These are phyloP conservation scores for Heliothis subflexa DNA, from an alignment of 1,140 invertebrate species.

Conservation along the genomic window DNA sequence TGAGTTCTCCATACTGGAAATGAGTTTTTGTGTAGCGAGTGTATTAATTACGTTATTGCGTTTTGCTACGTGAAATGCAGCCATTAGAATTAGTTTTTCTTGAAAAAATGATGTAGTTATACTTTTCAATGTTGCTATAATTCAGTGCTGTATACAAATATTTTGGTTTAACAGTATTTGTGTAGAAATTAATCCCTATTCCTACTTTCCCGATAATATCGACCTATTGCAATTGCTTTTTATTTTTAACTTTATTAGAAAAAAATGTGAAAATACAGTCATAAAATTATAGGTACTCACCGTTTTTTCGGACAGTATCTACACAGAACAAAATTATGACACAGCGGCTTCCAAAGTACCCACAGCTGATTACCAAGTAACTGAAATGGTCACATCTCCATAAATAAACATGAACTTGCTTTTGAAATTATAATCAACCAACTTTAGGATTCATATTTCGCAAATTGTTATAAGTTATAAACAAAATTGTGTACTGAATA, in stretches of 20 bases:
- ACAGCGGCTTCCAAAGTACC: neutral
- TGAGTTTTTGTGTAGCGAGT: neutral
- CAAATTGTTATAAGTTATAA: slow-evolving; percentile 39
- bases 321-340: neutral
- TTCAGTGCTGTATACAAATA: too few species aligned
- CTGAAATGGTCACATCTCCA: slow-evolving; percentile 28
- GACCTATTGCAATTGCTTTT: too few species aligned
- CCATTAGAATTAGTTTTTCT: too few species aligned
- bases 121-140: too few species aligned
- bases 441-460: slow-evolving; percentile 32
- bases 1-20: neutral
- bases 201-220: too few species aligned
- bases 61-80: too few species aligned
- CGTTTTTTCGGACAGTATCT: neutral
- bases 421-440: slow-evolving; percentile 37
- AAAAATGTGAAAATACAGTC: too few species aligned
- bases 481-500: slow-evolving; percentile 46
- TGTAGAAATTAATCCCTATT: too few species aligned
- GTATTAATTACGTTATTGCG: neutral
- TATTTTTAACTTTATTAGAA: too few species aligned
- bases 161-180: too few species aligned
- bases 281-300: too few species aligned
- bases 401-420: slow-evolving; percentile 18
- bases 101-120: too few species aligned
- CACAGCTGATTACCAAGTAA: slow-evolving; percentile 19